phyloP scores from a whole-genome alignment of 2,888 invertebrate genomes.

The Nezara viridula region DNA sequence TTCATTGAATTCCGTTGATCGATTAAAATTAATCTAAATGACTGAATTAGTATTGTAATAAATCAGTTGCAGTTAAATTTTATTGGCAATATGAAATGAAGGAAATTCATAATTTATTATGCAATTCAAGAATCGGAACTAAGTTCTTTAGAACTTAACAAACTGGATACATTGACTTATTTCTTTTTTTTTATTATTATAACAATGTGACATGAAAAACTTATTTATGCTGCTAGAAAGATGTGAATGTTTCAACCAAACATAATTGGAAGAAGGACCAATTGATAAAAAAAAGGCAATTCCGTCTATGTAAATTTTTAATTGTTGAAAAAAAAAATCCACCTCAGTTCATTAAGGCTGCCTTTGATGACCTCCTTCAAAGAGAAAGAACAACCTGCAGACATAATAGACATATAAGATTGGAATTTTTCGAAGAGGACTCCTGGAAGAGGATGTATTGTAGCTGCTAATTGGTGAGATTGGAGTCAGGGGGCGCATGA shows the following conservation, averaged over 20 bases:
- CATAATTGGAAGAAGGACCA: neutral
- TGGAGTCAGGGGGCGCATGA: slow-evolving; percentile 27
- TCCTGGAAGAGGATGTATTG: slow-evolving; percentile 18
- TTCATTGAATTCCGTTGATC: no score
- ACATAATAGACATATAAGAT: slow-evolving; percentile 41
- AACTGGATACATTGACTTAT: no score
- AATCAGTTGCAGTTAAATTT: no score
- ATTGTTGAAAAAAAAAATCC: neutral
- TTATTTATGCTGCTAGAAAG: neutral
- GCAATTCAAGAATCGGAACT: no score
- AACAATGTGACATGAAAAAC: neutral
- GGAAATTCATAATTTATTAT: no score
- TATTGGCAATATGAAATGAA: no score
- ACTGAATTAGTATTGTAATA: no score
- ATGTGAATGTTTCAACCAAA: neutral
- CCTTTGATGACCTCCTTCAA: slow-evolving; percentile 4
- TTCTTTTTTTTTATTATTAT: no score
- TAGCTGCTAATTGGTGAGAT: slow-evolving; percentile 43
- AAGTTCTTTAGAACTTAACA: no score
- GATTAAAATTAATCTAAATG: no score
- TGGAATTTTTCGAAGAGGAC: slow-evolving; percentile 37
- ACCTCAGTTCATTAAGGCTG: slow-evolving; percentile 22
- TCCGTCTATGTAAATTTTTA: slow-evolving; percentile 22
- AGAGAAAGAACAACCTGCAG: neutral
- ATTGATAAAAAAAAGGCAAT: neutral